A percentile compares a stretch with the other conserved stretches of the same genome.
Evolutionary conservation across 35 echinoderm and acorn worm species (phyloP).

Genomic region (Patiria miniata): DNA sequence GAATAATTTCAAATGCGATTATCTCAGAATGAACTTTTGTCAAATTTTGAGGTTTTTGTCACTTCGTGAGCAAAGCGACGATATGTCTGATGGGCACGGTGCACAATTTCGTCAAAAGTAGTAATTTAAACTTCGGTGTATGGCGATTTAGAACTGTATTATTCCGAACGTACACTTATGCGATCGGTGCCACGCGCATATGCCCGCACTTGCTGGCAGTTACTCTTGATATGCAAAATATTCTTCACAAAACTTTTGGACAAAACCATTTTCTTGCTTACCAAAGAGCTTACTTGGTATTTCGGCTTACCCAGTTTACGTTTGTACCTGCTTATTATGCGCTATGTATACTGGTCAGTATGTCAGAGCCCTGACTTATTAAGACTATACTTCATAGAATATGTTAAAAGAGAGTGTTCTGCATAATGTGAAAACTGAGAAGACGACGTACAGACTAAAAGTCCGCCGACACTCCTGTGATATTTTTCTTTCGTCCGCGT

Average conservation of each 20-base stretch:
- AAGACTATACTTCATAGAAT: not conserved
- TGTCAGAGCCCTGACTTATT: not conserved
- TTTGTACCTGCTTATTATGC: not conserved
- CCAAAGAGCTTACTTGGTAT: not conserved
- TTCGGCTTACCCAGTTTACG: not conserved
- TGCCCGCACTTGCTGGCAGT: not conserved
- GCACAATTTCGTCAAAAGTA: too few species aligned
- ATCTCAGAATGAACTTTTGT: too few species aligned
- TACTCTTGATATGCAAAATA: conserved; percentile 17
- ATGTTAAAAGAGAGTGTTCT: not conserved
- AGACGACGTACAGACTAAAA: too few species aligned
- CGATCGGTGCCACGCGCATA: not conserved
- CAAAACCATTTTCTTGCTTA: not conserved
- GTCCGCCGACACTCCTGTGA: too few species aligned
- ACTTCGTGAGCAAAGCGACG: too few species aligned
- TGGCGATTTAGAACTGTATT: too few species aligned
- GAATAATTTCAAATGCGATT: too few species aligned
- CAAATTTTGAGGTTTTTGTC: too few species aligned
- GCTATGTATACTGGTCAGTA: not conserved
- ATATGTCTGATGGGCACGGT: too few species aligned
- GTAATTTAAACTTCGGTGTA: too few species aligned
- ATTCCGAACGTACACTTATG: not conserved
- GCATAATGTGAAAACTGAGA: too few species aligned
- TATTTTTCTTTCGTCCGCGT: too few species aligned
- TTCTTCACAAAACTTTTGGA: not conserved